Base-by-base conservation (phyloP, 2,797 vertebrate species). In the Psittacula echo region DNA sequence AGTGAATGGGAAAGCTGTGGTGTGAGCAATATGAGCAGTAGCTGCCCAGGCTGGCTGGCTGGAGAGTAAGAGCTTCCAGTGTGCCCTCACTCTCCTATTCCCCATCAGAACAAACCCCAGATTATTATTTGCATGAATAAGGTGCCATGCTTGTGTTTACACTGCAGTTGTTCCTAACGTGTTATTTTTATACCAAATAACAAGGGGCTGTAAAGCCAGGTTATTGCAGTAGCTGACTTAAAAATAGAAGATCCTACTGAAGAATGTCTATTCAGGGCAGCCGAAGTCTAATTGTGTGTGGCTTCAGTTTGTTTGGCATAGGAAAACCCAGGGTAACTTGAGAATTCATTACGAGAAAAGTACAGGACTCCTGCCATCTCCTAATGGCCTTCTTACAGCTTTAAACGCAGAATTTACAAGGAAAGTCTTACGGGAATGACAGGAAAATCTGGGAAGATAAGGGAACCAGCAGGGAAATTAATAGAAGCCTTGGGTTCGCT, bases 401-500 rank as follows among this genome's bases (percentile, higher is more conserved):
- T 88, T 45, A 95, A 96, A 97, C 78, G 95, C 94, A 97, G 91
- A 98, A 97, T 97, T 97, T 97, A 97, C 97, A 97, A 91, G 96
- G 96, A 91, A 98, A 97, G 96, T 74, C 96, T 98, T 94, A 93
- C 95, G 96, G 94, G 95, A 97, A 95, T 97, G 98, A 97, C 97
- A 98, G 95, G 97, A 96, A 98, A 98, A 98, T 97, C 97, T 97
- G 95, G 96, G 95, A 95, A 98, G 98, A 98, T 98, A 98, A 97
- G 92, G 19, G 94, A 97, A 92, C 96, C 60, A 84, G 96, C 97
- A 96, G 94, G 95, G 96, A 97, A 98, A 98, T 98, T 95, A 97
- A 98, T 97, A 96, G 95, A 97, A 94, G 93, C 85, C 94, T 96
- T 95, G 97, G 96, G 96, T 96, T 97, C 96, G 93, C 79, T 98